Percentiles rank a stretch among this genome's conserved stretches.
Evolutionary conservation across 2,888 invertebrate species (phyloP).

Genomic region (Rhagonycha fulva): DNA sequence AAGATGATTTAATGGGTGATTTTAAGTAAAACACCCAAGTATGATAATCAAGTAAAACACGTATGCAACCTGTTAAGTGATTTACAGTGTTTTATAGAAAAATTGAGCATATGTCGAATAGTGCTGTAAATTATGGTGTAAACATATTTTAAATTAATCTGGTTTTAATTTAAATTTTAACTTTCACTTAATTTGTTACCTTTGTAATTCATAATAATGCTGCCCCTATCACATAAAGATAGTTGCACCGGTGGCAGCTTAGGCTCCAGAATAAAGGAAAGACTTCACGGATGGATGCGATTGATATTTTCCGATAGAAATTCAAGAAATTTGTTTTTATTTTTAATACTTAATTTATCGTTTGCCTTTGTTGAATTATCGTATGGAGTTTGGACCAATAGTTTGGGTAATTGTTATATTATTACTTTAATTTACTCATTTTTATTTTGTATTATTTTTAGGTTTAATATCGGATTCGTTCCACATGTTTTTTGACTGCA

Average conservation of each 20-base stretch:
- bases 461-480: constrained; percentile 98
- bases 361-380: constrained; percentile 96
- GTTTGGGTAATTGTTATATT: constrained; percentile 65
- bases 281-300: constrained; percentile 76
- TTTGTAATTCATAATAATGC: constrained; percentile 59
- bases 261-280: constrained; percentile 71
- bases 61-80: constrained; percentile 16
- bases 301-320: constrained; percentile 91
- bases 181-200: background rate
- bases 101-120: background rate
- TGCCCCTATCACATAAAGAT: constrained; percentile 79
- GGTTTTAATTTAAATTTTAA: background rate
- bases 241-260: constrained; percentile 61
- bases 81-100: background rate
- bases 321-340: constrained; percentile 91
- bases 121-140: background rate
- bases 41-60: constrained; percentile 14
- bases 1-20: background rate
- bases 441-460: constrained; percentile 48
- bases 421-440: background rate
- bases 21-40: background rate
- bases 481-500: constrained; percentile 99
- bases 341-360: constrained; percentile 88
- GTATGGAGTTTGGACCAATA: constrained; percentile 90
- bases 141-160: background rate